A percentile compares a stretch with the other conserved stretches of the same genome.
Conservation (phyloP, 2,797 vertebrate genomes). For the Pagetopsis macropterus region DNA sequence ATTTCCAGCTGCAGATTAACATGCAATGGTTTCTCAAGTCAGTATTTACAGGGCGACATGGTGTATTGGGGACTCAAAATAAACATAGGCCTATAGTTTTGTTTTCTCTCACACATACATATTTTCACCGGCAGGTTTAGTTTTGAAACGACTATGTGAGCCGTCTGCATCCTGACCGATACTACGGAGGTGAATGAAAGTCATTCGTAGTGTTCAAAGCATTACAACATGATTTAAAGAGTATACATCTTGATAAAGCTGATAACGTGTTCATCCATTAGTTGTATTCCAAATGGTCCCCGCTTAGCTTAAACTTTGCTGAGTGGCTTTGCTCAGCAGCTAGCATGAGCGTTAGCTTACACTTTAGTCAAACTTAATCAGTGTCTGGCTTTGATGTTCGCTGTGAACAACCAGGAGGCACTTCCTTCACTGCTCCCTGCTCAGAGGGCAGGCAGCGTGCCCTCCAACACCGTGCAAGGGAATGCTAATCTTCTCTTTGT, state of each 20-base stretch:
- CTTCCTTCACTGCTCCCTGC: slow-evolving; percentile 63
- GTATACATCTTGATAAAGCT: background rate
- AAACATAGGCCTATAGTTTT: background rate
- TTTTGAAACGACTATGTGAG: slow-evolving; percentile 4
- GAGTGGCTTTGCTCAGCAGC: slow-evolving; percentile 11
- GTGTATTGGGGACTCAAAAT: background rate
- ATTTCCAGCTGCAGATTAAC: background rate
- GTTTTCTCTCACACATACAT: background rate
- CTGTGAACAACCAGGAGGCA: slow-evolving; percentile 47
- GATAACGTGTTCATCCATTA: slow-evolving; percentile 15
- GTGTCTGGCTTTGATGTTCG: slow-evolving; percentile 65
- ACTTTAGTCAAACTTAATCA: slow-evolving; percentile 57
- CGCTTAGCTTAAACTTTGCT: background rate
- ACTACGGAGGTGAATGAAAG: slow-evolving; percentile 1
- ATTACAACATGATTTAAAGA: background rate
- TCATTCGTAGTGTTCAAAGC: background rate
- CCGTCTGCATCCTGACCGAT: background rate
- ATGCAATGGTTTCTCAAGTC: background rate
- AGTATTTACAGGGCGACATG: background rate
- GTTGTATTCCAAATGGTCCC: slow-evolving; percentile 9
- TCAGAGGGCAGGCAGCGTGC: slow-evolving; percentile 72
- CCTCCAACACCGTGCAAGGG: slow-evolving; percentile 78
- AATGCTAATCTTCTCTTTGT: slow-evolving; percentile 86
- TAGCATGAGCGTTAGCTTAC: slow-evolving; percentile 21
- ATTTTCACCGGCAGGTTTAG: background rate